These are phyloP conservation scores for Sebastes iracundus DNA, from an alignment of 2,797 vertebrate species.

Conservation along the genomic window DNA sequence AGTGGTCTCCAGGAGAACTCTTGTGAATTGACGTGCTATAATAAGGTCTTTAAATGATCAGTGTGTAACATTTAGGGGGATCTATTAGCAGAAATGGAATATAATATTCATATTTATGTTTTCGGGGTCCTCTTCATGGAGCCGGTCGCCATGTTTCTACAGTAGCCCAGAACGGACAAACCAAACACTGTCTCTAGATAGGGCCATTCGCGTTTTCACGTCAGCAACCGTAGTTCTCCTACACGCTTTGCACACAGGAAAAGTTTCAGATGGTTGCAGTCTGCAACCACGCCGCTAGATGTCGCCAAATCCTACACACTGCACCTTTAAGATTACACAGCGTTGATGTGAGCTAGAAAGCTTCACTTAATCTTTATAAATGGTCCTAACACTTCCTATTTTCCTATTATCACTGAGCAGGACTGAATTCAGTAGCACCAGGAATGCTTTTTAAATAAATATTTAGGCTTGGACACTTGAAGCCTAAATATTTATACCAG, in stretches of 20 bases:
- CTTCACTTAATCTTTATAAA: not conserved
- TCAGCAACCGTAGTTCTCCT: too few relatives aligned
- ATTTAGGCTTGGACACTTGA: not conserved
- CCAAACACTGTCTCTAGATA: not conserved
- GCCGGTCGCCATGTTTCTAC: too few relatives aligned
- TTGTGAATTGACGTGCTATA: not conserved
- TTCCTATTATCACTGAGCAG: not conserved
- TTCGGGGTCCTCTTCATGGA: not conserved
- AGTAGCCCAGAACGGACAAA: not conserved
- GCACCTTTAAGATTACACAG: not conserved
- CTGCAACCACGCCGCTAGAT: not conserved
- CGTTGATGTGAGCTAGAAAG: not conserved
- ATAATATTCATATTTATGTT: too few relatives aligned
- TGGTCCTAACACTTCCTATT: not conserved
- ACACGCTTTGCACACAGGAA: not conserved
- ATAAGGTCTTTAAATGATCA: not conserved
- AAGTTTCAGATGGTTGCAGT: not conserved
- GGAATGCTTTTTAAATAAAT: not conserved
- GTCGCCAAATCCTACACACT: not conserved
- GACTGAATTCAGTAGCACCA: not conserved
- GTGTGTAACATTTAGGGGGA: too few relatives aligned
- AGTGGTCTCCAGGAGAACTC: not conserved
- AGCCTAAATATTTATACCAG: conserved; percentile 1
- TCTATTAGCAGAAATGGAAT: too few relatives aligned
- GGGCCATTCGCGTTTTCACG: not conserved